A percentile compares a stretch with the other conserved stretches of the same genome.
Conservation (phyloP, 2,888 invertebrate species). For the Leptopilina syphax region DNA sequence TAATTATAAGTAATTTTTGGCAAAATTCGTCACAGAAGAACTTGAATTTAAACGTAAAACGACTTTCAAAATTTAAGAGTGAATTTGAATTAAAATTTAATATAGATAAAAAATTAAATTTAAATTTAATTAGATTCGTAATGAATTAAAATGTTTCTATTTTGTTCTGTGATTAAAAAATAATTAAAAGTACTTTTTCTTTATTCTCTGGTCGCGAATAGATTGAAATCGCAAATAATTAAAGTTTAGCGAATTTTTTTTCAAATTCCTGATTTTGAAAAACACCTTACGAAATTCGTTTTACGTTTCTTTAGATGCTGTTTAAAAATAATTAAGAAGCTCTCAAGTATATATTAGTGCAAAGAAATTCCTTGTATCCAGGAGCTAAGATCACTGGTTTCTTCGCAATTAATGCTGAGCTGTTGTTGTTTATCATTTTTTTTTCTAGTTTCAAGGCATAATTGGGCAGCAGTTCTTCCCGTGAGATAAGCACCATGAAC, state of each 20-base stretch:
- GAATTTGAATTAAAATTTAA: background rate
- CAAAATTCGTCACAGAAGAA: too few species aligned
- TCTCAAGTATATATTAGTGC: constrained; percentile 76
- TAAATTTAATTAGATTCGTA: too few species aligned
- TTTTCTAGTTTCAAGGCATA: constrained; percentile 79
- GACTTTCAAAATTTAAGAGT: background rate
- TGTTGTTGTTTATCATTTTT: constrained; percentile 82
- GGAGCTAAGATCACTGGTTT: constrained; percentile 88
- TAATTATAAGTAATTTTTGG: too few species aligned
- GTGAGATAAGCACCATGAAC: constrained; percentile 96
- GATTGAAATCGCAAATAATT: too few species aligned
- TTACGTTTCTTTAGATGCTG: background rate
- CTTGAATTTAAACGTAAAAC: background rate
- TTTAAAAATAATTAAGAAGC: background rate
- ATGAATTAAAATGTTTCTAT: too few species aligned
- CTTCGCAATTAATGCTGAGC: constrained; percentile 85
- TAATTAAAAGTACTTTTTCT: too few species aligned
- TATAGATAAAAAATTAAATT: too few species aligned
- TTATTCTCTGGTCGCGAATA: too few species aligned
- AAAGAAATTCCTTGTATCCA: constrained; percentile 93
- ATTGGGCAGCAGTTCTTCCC: constrained; percentile 89
- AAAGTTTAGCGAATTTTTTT: too few species aligned
- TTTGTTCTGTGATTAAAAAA: too few species aligned
- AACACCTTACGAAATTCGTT: background rate
- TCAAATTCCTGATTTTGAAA: too few species aligned